Conservation (phyloP, 1,140 invertebrate genomes). For the Plutomurus gul region DNA sequence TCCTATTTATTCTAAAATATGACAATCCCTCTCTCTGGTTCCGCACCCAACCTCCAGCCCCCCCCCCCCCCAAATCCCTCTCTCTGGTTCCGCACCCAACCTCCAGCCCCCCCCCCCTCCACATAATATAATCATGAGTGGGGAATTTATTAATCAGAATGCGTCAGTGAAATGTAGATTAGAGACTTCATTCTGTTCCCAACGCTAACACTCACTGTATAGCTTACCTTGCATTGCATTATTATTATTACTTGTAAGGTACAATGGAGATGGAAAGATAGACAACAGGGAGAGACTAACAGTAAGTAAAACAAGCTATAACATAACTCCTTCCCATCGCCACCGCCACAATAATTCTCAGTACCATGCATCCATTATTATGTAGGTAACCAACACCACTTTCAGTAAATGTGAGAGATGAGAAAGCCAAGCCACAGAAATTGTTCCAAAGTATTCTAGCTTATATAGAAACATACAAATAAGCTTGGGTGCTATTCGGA, state of each 20-base stretch:
- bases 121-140: not conserved
- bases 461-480: no score
- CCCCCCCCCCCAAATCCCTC: no score
- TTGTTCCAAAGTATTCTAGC: no score
- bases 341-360: not conserved
- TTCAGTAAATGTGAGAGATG: no score
- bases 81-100: no score
- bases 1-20: not conserved
- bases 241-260: no score
- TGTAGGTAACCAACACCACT: no score
- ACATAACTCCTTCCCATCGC: constrained; percentile 2
- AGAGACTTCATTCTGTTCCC: constrained; percentile 2
- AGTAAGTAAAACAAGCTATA: not conserved
- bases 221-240: not conserved
- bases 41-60: no score
- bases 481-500: no score
- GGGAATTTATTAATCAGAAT: constrained; percentile 13
- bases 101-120: no score
- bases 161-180: not conserved
- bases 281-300: not conserved
- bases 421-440: no score
- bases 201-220: not conserved
- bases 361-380: not conserved
- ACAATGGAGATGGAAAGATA: not conserved
- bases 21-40: not conserved